Percentiles rank a stretch among this genome's conserved stretches.
phyloP scores from a whole-genome alignment of 2,888 invertebrate genomes.

The Ochlodes sylvanus region DNA sequence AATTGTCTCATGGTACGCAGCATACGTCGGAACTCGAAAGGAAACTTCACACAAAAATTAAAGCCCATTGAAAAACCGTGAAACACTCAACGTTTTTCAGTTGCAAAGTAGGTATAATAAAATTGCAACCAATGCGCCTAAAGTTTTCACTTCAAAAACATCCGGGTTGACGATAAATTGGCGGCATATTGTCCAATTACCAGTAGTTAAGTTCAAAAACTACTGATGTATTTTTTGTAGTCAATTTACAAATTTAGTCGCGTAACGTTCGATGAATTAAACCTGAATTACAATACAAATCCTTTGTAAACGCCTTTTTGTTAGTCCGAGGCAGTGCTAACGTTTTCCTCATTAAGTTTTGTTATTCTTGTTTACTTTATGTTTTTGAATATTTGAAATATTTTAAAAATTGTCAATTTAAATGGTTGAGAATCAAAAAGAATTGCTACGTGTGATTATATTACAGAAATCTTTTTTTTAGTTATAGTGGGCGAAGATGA shows the following conservation, averaged over 20 bases:
- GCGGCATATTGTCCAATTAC: not conserved
- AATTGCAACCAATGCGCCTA: too few species aligned
- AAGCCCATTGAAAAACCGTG: too few species aligned
- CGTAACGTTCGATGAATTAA: constrained; percentile 13
- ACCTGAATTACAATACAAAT: constrained; percentile 2
- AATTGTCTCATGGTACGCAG: too few species aligned
- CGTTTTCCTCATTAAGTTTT: constrained; percentile 6
- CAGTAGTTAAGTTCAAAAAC: not conserved
- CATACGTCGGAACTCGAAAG: too few species aligned
- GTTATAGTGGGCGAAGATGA: too few species aligned
- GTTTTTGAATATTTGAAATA: not conserved
- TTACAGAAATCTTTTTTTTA: too few species aligned
- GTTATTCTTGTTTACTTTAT: not conserved
- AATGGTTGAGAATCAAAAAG: too few species aligned
- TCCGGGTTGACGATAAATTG: not conserved
- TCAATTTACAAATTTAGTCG: constrained; percentile 5
- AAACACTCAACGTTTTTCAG: too few species aligned
- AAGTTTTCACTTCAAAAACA: too few species aligned
- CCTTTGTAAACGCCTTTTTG: constrained; percentile 15
- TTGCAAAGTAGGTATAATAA: too few species aligned
- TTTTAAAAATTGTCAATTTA: not conserved
- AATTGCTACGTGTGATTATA: too few species aligned
- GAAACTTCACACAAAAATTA: too few species aligned
- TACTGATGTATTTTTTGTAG: constrained; percentile 3
- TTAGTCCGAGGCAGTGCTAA: not conserved